phyloP scores from a whole-genome alignment of 2,113 vertebrate genomes.

The Rhinolophus ferrumequinum region DNA sequence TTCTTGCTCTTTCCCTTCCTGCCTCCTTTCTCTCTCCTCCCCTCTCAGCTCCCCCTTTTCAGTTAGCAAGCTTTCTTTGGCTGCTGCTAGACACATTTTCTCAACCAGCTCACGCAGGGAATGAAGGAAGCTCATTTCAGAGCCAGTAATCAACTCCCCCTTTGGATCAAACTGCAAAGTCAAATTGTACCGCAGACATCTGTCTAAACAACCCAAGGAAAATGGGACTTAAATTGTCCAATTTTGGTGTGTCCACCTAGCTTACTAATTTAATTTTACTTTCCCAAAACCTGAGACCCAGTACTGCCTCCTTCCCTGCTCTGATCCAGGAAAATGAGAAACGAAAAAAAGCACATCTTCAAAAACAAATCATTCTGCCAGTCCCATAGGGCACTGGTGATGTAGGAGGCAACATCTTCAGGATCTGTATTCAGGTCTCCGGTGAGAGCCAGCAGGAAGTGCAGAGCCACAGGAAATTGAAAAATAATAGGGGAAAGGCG shows the following conservation, averaged over 20 bases:
- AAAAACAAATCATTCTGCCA: slow-evolving; percentile 16
- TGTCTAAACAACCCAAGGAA: slow-evolving; percentile 74
- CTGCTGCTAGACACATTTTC: neutral
- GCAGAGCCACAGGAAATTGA: neutral
- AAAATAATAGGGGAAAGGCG: neutral
- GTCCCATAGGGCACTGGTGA: neutral
- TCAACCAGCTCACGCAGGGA: slow-evolving; percentile 37
- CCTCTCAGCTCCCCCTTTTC: neutral
- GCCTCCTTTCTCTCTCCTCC: neutral
- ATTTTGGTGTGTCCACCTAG: slow-evolving; percentile 71
- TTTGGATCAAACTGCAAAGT: slow-evolving; percentile 78
- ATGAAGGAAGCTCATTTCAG: slow-evolving; percentile 69
- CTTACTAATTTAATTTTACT: slow-evolving; percentile 74
- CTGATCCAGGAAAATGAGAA: slow-evolving; percentile 39
- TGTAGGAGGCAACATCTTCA: neutral
- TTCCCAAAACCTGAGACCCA: slow-evolving; percentile 48
- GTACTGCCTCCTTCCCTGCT: neutral
- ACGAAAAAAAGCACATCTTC: slow-evolving; percentile 24
- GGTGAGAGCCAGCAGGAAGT: neutral
- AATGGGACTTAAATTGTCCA: slow-evolving; percentile 67
- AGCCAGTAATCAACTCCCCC: slow-evolving; percentile 58
- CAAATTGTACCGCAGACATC: slow-evolving; percentile 69
- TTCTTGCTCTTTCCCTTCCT: neutral
- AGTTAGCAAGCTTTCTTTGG: neutral
- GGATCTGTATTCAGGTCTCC: neutral